These are phyloP conservation scores for Acrobasis consociella DNA, from an alignment of 2,888 invertebrate genomes.

Conservation along the genomic window DNA sequence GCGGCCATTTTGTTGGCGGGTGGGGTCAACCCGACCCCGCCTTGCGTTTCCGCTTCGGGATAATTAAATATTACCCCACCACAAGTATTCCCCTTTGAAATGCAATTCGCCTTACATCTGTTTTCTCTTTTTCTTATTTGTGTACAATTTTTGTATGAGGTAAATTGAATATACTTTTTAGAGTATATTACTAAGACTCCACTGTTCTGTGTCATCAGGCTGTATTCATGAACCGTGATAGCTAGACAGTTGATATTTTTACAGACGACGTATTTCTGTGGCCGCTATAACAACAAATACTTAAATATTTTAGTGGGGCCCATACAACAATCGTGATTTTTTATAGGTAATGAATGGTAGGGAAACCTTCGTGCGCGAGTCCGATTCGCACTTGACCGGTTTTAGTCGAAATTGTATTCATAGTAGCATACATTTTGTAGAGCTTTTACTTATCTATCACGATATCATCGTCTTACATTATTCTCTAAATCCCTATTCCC, in stretches of 20 bases:
- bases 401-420: neutral
- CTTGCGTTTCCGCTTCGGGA: constrained; percentile 74
- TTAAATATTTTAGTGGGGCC: too few relatives aligned
- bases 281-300: too few relatives aligned
- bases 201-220: too few relatives aligned
- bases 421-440: neutral
- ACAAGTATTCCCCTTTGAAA: constrained; percentile 64
- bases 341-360: too few relatives aligned
- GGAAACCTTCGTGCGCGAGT: too few relatives aligned
- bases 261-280: too few relatives aligned
- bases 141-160: constrained; percentile 20
- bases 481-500: neutral
- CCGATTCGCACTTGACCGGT: too few relatives aligned
- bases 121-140: constrained; percentile 28
- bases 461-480: neutral
- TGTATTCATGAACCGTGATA: neutral
- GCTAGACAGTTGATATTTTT: too few relatives aligned
- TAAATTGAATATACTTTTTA: neutral
- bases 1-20: constrained; percentile 80
- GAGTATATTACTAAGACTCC: too few relatives aligned
- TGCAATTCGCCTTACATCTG: constrained; percentile 58
- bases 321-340: too few relatives aligned
- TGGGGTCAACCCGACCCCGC: constrained; percentile 79
- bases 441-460: neutral
- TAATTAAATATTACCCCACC: constrained; percentile 81